Base-by-base conservation (phyloP, 2,888 invertebrate species). In the Piscicola geometra region DNA sequence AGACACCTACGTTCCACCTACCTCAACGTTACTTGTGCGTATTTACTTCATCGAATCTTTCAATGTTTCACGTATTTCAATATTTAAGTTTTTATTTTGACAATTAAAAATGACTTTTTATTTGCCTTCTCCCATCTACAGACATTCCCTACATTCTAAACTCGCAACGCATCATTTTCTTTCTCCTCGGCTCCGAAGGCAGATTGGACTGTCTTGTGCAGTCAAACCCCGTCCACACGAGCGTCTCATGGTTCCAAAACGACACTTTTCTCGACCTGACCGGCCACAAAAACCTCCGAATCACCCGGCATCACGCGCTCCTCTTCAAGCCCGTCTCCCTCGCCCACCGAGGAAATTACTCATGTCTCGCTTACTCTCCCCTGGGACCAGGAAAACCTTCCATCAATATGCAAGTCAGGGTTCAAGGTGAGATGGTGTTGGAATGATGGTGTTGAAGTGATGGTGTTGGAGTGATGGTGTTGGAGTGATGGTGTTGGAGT, bases 201-300 rank as follows among this genome's bases (percentile, higher is more conserved):
- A 56, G 60, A 56, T n/a, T 56, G n/a, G 60, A 56, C 25, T 56
- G 60, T n/a, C 3, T 56, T 5, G 60, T 56, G 60, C 60, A 56
- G 25, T 18, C 60, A 5, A 56, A 56, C n/a, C 60, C 60, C n/a
- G 3, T 15, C 21, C n/a, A 56, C 60, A 56, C 60, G 3, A 56
- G 60, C 60, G 60, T 56, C 15, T 9, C n/a, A 5, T 56, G 60
- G 60, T 56, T 56, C 60, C 9, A 21, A 56, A 56, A 56, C 60
- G 25, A 21, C n/a, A 25, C 3, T 5, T n/a, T n/a, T 5, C 21
- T 56, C 3, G n/a, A 56, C 60, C 60, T 56, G 15, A 25, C 9
- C 3, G 21, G 5, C 3, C 25, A 56, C 25, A 56, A 25, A 21
- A 5, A 15, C 60, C 5, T 56, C 12, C 60, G 60, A 3, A 56